Conservation (phyloP, 2,888 invertebrate genomes). For the Abrostola tripartita region DNA sequence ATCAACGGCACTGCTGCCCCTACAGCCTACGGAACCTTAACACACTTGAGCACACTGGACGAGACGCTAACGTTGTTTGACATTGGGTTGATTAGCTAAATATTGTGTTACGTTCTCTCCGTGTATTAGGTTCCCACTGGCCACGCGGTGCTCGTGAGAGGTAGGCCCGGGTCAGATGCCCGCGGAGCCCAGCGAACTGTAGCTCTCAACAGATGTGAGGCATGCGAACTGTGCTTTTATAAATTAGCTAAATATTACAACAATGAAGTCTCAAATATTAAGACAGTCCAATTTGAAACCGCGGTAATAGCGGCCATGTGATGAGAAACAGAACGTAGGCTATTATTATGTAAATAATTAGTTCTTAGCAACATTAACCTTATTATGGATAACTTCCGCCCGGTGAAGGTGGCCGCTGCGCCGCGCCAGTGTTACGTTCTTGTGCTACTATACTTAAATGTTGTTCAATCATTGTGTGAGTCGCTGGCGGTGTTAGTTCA, state of each 20-base stretch:
- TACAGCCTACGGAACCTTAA: conserved; percentile 10
- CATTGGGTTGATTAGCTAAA: no score
- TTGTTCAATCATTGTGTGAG: conserved; percentile 24
- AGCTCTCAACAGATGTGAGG: no score
- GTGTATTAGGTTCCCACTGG: no score
- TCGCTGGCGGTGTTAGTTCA: conserved; percentile 45
- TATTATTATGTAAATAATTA: conserved; percentile 53
- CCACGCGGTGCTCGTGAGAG: no score
- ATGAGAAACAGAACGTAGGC: conserved; percentile 39
- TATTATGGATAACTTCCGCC: conserved; percentile 47
- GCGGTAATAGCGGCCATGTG: conserved; percentile 35
- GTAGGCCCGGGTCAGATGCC: no score
- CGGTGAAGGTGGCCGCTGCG: conserved; percentile 7
- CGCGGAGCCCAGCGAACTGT: no score
- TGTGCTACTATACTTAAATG: conserved; percentile 5
- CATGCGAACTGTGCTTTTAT: conserved; percentile 18
- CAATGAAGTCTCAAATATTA: conserved; percentile 39
- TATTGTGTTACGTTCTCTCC: no score
- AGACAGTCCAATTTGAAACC: conserved; percentile 16
- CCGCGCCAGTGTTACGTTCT: conserved; percentile 1
- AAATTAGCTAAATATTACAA: conserved; percentile 29
- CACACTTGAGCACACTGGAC: no score
- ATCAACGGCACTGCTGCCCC: conserved; percentile 54
- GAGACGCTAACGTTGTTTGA: no score
- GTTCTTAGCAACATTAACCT: conserved; percentile 44